A percentile compares a stretch with the other conserved stretches of the same genome.
These are phyloP conservation scores for Sebastes hubbsi DNA, from an alignment of 2,797 vertebrate species.

Conservation along the genomic window DNA sequence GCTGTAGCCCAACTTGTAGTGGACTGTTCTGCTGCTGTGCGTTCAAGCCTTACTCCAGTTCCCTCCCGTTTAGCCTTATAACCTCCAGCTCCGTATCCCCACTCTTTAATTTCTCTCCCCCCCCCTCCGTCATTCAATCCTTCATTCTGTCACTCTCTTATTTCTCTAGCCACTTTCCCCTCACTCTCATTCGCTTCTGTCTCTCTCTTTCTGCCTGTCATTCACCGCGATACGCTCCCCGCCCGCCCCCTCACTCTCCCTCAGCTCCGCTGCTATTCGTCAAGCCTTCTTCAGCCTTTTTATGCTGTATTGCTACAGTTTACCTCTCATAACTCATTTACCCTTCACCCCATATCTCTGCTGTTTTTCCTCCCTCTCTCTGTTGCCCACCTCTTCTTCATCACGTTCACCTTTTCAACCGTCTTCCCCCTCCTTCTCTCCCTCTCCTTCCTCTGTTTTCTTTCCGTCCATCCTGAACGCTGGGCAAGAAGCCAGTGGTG, in stretches of 20 bases:
- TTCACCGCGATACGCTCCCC: constrained; percentile 14
- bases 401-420: background rate
- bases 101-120: constrained; percentile 1
- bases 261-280: constrained; percentile 9
- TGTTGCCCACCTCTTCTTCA: background rate
- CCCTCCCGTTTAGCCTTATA: background rate
- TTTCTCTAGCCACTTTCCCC: constrained; percentile 35
- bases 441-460: too few species aligned
- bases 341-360: background rate
- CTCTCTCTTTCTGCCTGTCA: constrained; percentile 36
- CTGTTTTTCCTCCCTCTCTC: background rate
- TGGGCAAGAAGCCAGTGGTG: background rate
- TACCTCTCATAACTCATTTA: constrained; percentile 36
- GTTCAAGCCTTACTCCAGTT: background rate
- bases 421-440: background rate
- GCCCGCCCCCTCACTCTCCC: constrained; percentile 33
- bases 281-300: constrained; percentile 11
- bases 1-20: background rate
- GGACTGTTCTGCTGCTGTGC: background rate
- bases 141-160: constrained; percentile 45
- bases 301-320: constrained; percentile 13
- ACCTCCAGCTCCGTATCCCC: constrained; percentile 6
- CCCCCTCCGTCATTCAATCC: constrained; percentile 10
- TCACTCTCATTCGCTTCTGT: constrained; percentile 16
- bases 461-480: background rate